phyloP scores from a whole-genome alignment of 2,113 vertebrate species.

The Heliornis fulica region DNA sequence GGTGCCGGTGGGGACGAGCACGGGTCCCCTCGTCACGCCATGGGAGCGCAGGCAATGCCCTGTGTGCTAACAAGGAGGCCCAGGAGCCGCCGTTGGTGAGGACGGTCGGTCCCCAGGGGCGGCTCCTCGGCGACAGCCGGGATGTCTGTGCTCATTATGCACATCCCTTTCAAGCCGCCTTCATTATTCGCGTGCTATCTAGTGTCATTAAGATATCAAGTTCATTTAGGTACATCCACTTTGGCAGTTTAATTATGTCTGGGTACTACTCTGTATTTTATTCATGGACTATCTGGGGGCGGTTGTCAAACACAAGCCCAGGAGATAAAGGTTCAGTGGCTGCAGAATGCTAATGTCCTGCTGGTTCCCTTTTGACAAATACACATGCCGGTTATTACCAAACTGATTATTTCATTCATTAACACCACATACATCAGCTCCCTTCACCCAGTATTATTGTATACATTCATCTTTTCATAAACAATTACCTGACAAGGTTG shows the following conservation, averaged over 20 bases:
- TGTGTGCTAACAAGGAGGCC: neutral
- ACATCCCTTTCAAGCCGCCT: constrained; percentile 16
- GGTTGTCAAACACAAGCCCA: constrained; percentile 69
- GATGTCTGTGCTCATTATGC: constrained; percentile 53
- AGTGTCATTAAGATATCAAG: constrained; percentile 79
- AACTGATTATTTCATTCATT: constrained; percentile 80
- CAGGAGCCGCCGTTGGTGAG: neutral
- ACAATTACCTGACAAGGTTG: constrained; percentile 74
- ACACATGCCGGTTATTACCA: constrained; percentile 68
- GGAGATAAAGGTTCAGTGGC: constrained; percentile 66
- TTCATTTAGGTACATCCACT: constrained; percentile 76
- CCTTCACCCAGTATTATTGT: constrained; percentile 62
- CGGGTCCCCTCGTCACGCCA: fast-evolving
- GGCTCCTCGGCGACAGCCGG: neutral
- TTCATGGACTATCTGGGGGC: constrained; percentile 72
- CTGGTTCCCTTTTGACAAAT: constrained; percentile 62
- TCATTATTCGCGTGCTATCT: constrained; percentile 64
- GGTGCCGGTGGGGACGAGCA: fast-evolving
- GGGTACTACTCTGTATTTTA: constrained; percentile 71
- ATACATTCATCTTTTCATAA: constrained; percentile 75
- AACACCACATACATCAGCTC: constrained; percentile 76
- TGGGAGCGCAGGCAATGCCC: neutral
- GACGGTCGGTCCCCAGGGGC: neutral
- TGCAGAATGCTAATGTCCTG: constrained; percentile 72
- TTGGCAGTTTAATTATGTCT: constrained; percentile 81